Base-by-base conservation (phyloP, 2,888 invertebrate species). In the Pseudococcus viburni region DNA sequence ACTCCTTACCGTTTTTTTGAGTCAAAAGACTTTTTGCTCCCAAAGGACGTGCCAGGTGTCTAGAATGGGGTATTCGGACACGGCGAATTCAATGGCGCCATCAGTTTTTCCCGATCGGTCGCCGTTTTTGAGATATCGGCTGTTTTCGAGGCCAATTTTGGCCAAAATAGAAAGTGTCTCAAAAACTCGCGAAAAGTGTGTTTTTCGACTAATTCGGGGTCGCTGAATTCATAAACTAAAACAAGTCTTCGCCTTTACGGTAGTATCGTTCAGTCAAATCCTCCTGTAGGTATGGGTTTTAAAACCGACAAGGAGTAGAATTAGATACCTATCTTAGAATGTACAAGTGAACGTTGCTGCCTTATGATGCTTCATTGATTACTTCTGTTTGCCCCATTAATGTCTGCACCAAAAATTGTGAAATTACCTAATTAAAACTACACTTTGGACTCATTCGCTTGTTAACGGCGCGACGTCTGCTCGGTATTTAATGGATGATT, bases 401-500 rank as follows among this genome's bases (percentile, higher is more conserved):
- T 39, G 55, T n/a, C 26, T 46, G 22, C 11, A 68, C 86, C 33
- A 26, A 42, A 84, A 68, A 22, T 86, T 86, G 86, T 46, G 68
- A 86, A 86, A 86, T 86, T 68, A 86, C 15, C 46, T 19, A 83
- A 83, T 83, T 83, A 46, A 83, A 46, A 22, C 6, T 46, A 46
- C 9, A 42, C 84, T 55, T 48, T 39, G 22, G 33, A 46, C 84
- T 85, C 59, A 59, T 85, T 64, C 85, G n/a, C 55, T 85, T 9
- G 85, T 64, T 85, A 22, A 64, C 55, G 85, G 59, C 85, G 59
- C 55, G 85, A 39, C 85, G 59, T 59, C 85, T 85, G 55, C 42
- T 86, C 68, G 68, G 59, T 68, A 86, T 68, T 86, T 64, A 86
- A 86, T 68, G 86, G 86, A 86, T 86, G 86, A 17, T 86, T 86